Percentiles rank a stretch among this genome's conserved stretches.
Evolutionary conservation across 2,113 vertebrate genomes (phyloP).

Genomic region (Pyrgilauda ruficollis): DNA sequence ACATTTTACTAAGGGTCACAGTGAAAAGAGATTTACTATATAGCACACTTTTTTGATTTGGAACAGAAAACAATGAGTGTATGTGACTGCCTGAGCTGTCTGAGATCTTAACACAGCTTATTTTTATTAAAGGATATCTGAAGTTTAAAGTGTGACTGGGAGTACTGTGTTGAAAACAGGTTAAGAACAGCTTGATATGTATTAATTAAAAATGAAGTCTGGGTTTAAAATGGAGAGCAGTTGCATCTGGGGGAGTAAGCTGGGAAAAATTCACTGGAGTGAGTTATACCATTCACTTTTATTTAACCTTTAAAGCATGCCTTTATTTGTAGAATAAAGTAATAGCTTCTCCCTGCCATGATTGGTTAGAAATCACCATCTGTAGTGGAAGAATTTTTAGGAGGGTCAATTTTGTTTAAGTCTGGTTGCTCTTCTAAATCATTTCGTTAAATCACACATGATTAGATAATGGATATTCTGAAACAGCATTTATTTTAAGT

Average conservation of each 20-base stretch:
- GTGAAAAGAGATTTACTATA: constrained; percentile 33
- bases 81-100: constrained; percentile 8
- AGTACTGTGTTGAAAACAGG: constrained; percentile 43
- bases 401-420: not conserved
- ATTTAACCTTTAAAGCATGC: not conserved
- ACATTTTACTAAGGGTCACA: constrained; percentile 1
- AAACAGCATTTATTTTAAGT: not conserved
- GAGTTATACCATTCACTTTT: not conserved
- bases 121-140: constrained; percentile 61
- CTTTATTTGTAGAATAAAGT: not conserved
- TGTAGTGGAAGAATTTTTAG: not conserved
- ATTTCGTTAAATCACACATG: not conserved
- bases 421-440: not conserved
- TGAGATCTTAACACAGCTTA: constrained; percentile 46
- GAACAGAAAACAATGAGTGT: constrained; percentile 43
- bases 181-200: constrained; percentile 34
- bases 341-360: not conserved
- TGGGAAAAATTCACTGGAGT: not conserved
- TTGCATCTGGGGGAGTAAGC: constrained; percentile 1
- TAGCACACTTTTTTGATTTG: constrained; percentile 9
- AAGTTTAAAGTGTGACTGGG: constrained; percentile 43
- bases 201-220: constrained; percentile 59
- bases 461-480: not conserved
- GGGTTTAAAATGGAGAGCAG: not conserved
- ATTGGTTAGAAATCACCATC: not conserved